Evolutionary conservation across 1,140 invertebrate species (phyloP).

Genomic region (Calephelis virginiensis): DNA sequence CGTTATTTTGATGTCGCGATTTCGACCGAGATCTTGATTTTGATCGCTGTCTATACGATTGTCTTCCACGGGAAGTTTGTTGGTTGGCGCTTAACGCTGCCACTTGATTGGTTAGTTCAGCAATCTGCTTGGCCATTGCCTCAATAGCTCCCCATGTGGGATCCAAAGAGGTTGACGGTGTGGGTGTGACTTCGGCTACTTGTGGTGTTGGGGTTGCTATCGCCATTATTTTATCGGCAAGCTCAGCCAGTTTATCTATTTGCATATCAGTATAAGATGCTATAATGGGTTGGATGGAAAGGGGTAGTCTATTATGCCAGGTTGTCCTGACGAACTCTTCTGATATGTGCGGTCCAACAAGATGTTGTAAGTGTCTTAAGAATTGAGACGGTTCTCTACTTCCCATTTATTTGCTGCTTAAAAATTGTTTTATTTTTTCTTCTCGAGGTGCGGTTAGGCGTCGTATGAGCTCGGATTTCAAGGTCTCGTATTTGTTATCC

Average conservation of each 20-base stretch:
- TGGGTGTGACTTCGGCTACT: neutral
- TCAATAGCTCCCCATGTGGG: neutral
- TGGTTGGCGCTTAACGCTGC: neutral
- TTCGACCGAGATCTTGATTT: conserved; percentile 3
- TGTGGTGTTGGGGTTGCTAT: conserved; percentile 4
- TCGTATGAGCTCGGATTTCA: neutral
- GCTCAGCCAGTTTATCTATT: neutral
- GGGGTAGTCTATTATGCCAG: neutral
- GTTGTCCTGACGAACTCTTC: neutral
- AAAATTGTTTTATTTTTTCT: conserved; percentile 1
- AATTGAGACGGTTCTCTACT: neutral
- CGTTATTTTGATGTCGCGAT: neutral
- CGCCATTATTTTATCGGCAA: neutral
- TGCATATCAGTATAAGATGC: neutral
- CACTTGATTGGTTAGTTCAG: conserved; percentile 1
- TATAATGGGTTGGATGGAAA: conserved; percentile 1
- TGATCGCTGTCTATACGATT: neutral
- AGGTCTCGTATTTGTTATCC: conserved; percentile 5
- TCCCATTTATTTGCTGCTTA: neutral
- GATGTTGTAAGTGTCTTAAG: conserved; percentile 4
- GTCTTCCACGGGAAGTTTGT: neutral
- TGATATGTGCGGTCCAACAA: neutral
- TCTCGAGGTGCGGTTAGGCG: neutral
- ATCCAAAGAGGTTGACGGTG: neutral
- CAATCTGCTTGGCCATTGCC: conserved; percentile 2